Percentiles rank a stretch among this genome's conserved stretches.
Conservation (phyloP, 2,888 invertebrate species). For the Entomobrya multifasciata region DNA sequence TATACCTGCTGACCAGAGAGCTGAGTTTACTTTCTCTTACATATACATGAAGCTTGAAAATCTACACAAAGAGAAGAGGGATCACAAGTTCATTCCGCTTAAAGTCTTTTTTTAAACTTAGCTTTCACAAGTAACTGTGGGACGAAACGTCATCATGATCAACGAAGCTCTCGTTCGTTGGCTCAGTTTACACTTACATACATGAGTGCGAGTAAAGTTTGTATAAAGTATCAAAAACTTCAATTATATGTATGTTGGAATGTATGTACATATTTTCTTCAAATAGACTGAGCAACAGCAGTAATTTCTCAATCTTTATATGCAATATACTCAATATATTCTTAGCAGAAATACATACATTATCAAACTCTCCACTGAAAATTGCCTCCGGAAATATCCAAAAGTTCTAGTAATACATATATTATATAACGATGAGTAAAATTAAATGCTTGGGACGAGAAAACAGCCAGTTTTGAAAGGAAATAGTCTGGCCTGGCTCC, state of each 20-base stretch:
- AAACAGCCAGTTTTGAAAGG: neutral
- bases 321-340: no score
- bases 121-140: neutral
- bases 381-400: conserved; percentile 4
- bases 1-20: neutral
- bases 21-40: no score
- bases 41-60: neutral
- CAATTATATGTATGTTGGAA: no score
- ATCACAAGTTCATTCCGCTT: conserved; percentile 60
- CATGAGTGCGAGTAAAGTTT: no score
- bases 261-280: no score
- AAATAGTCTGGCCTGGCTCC: neutral
- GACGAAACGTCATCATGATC: conserved; percentile 11
- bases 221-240: no score
- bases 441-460: conserved; percentile 28
- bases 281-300: no score
- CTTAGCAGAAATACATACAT: no score
- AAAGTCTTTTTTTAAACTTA: conserved; percentile 27
- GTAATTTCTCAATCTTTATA: no score
- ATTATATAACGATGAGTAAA: conserved; percentile 24
- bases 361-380: no score
- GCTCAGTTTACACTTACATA: no score
- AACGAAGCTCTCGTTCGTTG: neutral
- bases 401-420: conserved; percentile 39
- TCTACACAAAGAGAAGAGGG: conserved; percentile 22